phyloP scores from a whole-genome alignment of 1,140 invertebrate genomes.

The Drosophila tani region DNA sequence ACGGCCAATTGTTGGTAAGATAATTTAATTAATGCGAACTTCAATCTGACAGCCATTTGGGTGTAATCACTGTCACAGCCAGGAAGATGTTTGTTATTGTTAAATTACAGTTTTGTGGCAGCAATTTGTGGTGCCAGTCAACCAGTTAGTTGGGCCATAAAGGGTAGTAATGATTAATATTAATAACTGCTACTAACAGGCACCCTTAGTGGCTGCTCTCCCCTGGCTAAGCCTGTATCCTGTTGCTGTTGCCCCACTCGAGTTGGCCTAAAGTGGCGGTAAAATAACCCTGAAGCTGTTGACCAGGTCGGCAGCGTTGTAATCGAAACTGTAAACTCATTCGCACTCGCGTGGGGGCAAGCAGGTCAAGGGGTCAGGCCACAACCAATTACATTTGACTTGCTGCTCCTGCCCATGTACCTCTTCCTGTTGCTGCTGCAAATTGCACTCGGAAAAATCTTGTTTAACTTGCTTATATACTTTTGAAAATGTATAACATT shows the following conservation, averaged over 20 bases:
- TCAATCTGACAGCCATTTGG: slow-evolving; percentile 16
- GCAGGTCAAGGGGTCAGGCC: slow-evolving; percentile 17
- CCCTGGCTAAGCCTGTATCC: not conserved
- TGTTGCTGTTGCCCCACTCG: not conserved
- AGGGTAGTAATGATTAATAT: not conserved
- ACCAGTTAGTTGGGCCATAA: slow-evolving; percentile 3
- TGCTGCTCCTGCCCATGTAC: not conserved
- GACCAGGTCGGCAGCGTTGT: slow-evolving; percentile 18
- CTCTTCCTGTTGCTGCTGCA: slow-evolving; percentile 8
- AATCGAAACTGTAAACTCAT: slow-evolving; percentile 50
- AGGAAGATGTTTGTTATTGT: slow-evolving; percentile 1
- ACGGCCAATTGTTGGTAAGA: slow-evolving; percentile 36
- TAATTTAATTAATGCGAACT: slow-evolving; percentile 47
- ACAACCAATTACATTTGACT: slow-evolving; percentile 51
- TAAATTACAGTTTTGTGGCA: slow-evolving; percentile 2
- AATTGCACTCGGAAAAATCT: not conserved
- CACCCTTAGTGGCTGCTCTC: not conserved
- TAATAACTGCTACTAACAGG: not conserved
- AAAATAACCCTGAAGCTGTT: slow-evolving; percentile 31
- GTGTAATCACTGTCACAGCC: slow-evolving; percentile 5
- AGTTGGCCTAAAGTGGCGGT: slow-evolving; percentile 19
- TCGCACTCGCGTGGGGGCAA: slow-evolving; percentile 5
- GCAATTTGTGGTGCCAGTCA: not conserved
- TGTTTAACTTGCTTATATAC: no score
- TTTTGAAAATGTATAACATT: no score